phyloP scores from a whole-genome alignment of 2,113 vertebrate genomes.

The Eleginops maclovinus region DNA sequence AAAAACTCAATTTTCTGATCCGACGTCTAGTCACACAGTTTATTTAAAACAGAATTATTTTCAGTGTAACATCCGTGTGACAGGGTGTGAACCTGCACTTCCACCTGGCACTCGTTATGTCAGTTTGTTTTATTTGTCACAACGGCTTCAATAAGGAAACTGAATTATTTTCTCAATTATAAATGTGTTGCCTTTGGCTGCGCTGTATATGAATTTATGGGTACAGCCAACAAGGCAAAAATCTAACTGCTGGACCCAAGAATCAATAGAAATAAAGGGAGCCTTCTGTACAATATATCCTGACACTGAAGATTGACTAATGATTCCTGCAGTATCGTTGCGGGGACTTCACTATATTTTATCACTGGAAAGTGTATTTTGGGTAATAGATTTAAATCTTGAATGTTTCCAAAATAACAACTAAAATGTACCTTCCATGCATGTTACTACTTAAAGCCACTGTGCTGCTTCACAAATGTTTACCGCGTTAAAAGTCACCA shows the following conservation, averaged over 20 bases:
- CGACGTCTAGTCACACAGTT: neutral
- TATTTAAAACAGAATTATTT: neutral
- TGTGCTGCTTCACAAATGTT: neutral
- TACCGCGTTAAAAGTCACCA: neutral
- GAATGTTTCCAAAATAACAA: neutral
- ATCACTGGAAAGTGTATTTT: neutral
- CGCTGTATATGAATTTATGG: conserved; percentile 6
- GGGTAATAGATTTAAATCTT: neutral
- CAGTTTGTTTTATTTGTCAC: conserved; percentile 18
- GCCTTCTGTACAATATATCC: neutral
- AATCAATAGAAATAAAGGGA: neutral
- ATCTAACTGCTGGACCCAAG: conserved; percentile 1
- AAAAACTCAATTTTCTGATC: neutral
- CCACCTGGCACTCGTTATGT: conserved; percentile 1
- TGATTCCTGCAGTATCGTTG: neutral
- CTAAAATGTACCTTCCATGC: neutral
- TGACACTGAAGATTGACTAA: neutral
- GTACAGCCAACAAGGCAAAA: conserved; percentile 29
- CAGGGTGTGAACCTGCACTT: conserved; percentile 7
- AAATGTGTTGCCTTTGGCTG: conserved; percentile 42
- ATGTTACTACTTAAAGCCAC: neutral
- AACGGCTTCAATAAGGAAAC: conserved; percentile 23
- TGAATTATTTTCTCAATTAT: conserved; percentile 42
- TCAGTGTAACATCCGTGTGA: neutral
- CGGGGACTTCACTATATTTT: neutral